Conservation (phyloP, 2,888 invertebrate genomes). For the Parnassius mnemosyne region DNA sequence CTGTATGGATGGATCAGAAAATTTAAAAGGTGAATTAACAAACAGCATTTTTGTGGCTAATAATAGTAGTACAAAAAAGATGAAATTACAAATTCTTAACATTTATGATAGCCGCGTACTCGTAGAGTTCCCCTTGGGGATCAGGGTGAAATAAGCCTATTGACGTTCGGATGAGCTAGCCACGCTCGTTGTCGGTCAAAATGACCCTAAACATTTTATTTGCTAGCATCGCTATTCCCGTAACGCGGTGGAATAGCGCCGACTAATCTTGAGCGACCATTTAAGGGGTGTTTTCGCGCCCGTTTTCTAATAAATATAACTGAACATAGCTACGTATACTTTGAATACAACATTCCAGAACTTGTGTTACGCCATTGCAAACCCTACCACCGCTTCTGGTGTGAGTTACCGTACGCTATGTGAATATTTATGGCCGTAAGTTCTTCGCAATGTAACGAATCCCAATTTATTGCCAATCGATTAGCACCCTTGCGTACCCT, state of each 20-base stretch:
- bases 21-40: constrained; percentile 54
- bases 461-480: constrained; percentile 66
- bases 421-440: constrained; percentile 52
- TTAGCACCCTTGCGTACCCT: constrained; percentile 59
- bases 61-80: constrained; percentile 63
- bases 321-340: constrained; percentile 52
- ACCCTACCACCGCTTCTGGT: constrained; percentile 30
- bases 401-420: constrained; percentile 40
- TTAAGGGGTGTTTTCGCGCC: constrained; percentile 67
- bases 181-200: constrained; percentile 70
- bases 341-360: constrained; percentile 22
- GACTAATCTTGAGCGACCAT: constrained; percentile 75
- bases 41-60: too few relatives aligned
- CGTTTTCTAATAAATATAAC: constrained; percentile 64
- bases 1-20: too few relatives aligned
- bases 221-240: constrained; percentile 71
- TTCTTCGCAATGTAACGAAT: constrained; percentile 40
- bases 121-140: constrained; percentile 61
- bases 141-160: constrained; percentile 72
- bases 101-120: constrained; percentile 69
- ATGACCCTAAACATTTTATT: constrained; percentile 80
- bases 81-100: constrained; percentile 80
- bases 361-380: constrained; percentile 21
- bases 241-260: constrained; percentile 64
- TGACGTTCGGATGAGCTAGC: constrained; percentile 72